Evolutionary conservation across 92 coral and sea anemone genomes (phyloP).

Genomic region (Pocillopora meandrina): DNA sequence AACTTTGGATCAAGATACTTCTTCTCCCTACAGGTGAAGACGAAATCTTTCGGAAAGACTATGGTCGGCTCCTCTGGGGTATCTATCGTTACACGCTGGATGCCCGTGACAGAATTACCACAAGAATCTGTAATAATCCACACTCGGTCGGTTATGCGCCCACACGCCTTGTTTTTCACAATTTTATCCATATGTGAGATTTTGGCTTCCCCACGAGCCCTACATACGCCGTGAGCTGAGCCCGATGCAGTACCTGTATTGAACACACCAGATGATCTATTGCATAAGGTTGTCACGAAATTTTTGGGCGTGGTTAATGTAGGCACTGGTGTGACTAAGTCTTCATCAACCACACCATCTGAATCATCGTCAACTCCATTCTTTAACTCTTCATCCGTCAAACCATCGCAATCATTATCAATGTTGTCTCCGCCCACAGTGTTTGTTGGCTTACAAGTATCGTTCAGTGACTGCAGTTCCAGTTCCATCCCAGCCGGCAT

Average conservation of each 20-base stretch:
- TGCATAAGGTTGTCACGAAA: background rate
- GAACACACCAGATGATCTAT: background rate
- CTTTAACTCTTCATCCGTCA: slow-evolving; percentile 80
- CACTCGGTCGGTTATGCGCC: slow-evolving; percentile 48
- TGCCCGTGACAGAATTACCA: slow-evolving; percentile 52
- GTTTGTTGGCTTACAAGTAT: slow-evolving; percentile 19
- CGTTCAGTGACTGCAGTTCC: background rate
- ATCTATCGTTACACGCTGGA: slow-evolving; percentile 56
- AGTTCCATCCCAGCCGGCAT: slow-evolving; percentile 75
- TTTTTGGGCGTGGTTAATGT: slow-evolving; percentile 18
- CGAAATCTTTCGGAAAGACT: slow-evolving; percentile 54
- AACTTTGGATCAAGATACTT: slow-evolving; percentile 53
- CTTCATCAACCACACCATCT: slow-evolving; percentile 87
- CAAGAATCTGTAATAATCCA: slow-evolving; percentile 83
- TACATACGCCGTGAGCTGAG: slow-evolving; percentile 63
- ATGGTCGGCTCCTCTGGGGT: slow-evolving; percentile 53
- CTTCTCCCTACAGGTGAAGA: slow-evolving; percentile 58
- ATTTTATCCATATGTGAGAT: slow-evolving; percentile 20
- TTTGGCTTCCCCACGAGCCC: slow-evolving; percentile 49
- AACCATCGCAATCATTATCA: slow-evolving; percentile 90
- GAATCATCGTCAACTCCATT: slow-evolving; percentile 83
- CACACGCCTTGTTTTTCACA: slow-evolving; percentile 25
- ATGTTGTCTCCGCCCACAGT: slow-evolving; percentile 72
- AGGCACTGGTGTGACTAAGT: slow-evolving; percentile 64
- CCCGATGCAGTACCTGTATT: slow-evolving; percentile 33